These are phyloP conservation scores for Panthera uncia DNA, from an alignment of 2,113 vertebrate genomes.

Conservation along the genomic window DNA sequence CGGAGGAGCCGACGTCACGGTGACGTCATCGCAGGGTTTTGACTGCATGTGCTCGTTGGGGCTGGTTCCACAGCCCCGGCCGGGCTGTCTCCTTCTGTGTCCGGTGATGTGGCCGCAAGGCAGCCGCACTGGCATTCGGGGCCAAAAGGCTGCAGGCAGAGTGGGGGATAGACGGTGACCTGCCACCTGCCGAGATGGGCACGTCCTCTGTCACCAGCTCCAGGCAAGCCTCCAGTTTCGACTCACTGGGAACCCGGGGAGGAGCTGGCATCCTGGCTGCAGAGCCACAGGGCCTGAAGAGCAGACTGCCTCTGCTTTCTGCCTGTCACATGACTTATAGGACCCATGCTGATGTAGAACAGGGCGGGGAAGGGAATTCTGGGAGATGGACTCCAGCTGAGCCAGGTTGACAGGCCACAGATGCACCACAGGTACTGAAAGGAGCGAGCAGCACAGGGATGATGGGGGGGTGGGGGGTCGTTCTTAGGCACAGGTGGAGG, in stretches of 20 bases:
- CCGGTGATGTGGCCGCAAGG: background rate
- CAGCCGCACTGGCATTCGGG: background rate
- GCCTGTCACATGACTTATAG: accelerated
- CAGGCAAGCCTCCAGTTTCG: accelerated
- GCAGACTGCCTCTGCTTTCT: background rate
- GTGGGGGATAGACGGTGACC: background rate
- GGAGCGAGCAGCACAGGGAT: accelerated
- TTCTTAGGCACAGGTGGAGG: background rate
- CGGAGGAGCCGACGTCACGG: background rate
- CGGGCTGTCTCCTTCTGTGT: background rate
- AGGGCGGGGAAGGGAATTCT: background rate
- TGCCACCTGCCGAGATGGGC: background rate
- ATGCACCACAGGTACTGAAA: background rate
- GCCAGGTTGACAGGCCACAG: background rate
- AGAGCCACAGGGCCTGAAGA: background rate
- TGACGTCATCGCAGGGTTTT: background rate
- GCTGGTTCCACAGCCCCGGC: background rate
- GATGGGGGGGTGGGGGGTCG: accelerated
- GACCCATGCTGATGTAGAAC: background rate
- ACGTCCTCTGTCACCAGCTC: accelerated
- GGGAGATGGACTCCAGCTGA: background rate
- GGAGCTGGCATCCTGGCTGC: background rate
- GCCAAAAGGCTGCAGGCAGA: too few relatives aligned
- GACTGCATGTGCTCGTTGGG: background rate
- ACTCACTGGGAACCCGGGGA: accelerated